These are phyloP conservation scores for Phaenicophaeus curvirostris DNA, from an alignment of 2,797 vertebrate genomes.

Conservation along the genomic window DNA sequence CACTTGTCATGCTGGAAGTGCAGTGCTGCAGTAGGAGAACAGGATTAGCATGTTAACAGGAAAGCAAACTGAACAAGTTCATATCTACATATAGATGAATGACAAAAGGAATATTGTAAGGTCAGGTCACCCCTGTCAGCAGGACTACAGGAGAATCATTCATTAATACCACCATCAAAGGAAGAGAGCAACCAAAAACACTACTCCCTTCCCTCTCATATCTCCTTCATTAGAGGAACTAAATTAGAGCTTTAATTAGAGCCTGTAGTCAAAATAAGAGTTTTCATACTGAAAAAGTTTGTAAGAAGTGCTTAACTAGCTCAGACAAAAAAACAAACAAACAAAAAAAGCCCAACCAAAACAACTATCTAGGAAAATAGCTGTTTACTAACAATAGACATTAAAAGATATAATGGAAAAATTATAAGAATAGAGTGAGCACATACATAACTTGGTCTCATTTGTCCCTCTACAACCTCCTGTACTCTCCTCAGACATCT, in stretches of 20 bases:
- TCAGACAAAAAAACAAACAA: neutral
- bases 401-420: neutral
- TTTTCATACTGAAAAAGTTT: neutral
- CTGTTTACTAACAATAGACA: neutral
- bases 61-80: neutral
- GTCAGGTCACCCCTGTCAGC: neutral
- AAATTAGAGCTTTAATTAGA: slow-evolving; percentile 56
- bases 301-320: neutral
- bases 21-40: neutral
- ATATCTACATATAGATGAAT: neutral
- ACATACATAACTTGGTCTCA: neutral
- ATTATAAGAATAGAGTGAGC: neutral
- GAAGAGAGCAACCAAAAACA: neutral
- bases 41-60: neutral
- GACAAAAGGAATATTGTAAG: neutral
- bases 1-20: neutral
- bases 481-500: neutral
- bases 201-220: neutral
- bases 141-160: neutral
- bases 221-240: neutral
- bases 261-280: neutral
- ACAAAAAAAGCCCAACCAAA: neutral
- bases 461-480: neutral
- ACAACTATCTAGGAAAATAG: neutral
- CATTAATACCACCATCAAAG: neutral